Evolutionary conservation across 1,140 invertebrate species (phyloP).

Genomic region (Aplysia californica): DNA sequence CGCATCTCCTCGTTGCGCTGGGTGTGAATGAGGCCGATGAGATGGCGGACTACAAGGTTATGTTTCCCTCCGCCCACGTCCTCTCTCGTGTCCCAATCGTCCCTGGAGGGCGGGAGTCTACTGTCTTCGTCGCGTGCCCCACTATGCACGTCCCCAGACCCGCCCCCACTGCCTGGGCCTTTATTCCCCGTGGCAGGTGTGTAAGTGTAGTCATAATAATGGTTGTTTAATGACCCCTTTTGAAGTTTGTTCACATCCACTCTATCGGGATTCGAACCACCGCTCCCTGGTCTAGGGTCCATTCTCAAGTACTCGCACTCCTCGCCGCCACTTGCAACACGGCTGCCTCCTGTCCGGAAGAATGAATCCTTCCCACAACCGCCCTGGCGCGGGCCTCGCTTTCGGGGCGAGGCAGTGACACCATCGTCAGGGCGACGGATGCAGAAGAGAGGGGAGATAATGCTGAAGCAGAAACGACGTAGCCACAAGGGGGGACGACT

Average conservation of each 20-base stretch:
- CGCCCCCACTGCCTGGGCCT: too few species aligned
- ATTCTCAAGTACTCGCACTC: not conserved
- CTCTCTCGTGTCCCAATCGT: not conserved
- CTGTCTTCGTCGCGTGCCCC: not conserved
- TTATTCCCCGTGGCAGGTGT: not conserved
- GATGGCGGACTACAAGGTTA: slow-evolving; percentile 34
- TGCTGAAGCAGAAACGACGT: slow-evolving; percentile 26
- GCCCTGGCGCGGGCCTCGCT: not conserved
- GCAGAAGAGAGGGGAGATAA: slow-evolving; percentile 25
- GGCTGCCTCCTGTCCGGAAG: not conserved
- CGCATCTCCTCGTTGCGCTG: slow-evolving; percentile 44
- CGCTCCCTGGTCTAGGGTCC: not conserved
- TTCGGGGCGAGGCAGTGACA: not conserved
- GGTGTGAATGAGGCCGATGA: slow-evolving; percentile 44
- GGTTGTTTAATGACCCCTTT: not conserved
- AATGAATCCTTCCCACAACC: not conserved
- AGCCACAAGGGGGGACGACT: slow-evolving; percentile 43
- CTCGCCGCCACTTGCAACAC: slow-evolving; percentile 1
- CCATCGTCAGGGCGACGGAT: not conserved
- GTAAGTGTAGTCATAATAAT: not conserved
- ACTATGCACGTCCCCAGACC: not conserved
- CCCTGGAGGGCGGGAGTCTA: not conserved
- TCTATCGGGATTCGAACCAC: not conserved
- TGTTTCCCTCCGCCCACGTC: not conserved
- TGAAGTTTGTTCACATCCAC: not conserved